Conservation (phyloP, 2,113 vertebrate species). For the Sceloporus tristichus region DNA sequence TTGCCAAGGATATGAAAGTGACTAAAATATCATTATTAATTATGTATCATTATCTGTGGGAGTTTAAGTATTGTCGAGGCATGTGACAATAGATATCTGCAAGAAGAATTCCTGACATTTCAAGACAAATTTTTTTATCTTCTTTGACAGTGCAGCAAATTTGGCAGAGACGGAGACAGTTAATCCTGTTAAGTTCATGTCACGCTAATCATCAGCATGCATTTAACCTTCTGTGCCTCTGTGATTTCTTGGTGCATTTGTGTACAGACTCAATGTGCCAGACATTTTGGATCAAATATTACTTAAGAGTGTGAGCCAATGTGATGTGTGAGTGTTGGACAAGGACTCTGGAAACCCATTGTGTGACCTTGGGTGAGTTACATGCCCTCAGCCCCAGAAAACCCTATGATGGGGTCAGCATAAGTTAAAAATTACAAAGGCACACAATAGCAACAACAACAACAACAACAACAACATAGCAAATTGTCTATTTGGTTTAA, state of each 20-base stretch:
- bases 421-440: no score
- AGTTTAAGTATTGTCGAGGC: not conserved
- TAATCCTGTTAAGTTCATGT: conserved; percentile 12
- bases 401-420: no score
- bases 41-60: not conserved
- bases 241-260: not conserved
- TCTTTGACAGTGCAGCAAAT: conserved; percentile 12
- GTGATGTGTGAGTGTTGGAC: no score
- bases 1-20: not conserved
- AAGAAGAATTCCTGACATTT: not conserved
- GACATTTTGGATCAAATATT: not conserved
- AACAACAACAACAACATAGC: not conserved
- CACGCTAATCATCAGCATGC: fast-evolving
- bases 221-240: not conserved
- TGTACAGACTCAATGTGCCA: not conserved
- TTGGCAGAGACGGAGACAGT: not conserved
- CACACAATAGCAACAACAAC: no score
- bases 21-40: not conserved
- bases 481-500: not conserved
- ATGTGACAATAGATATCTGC: not conserved
- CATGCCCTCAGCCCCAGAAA: no score
- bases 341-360: no score
- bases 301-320: no score
- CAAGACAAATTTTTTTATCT: not conserved
- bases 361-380: no score